Percentiles rank a stretch among this genome's conserved stretches.
These are phyloP conservation scores for Rhadina sibilatrix DNA, from an alignment of 2,113 vertebrate genomes.

Conservation along the genomic window DNA sequence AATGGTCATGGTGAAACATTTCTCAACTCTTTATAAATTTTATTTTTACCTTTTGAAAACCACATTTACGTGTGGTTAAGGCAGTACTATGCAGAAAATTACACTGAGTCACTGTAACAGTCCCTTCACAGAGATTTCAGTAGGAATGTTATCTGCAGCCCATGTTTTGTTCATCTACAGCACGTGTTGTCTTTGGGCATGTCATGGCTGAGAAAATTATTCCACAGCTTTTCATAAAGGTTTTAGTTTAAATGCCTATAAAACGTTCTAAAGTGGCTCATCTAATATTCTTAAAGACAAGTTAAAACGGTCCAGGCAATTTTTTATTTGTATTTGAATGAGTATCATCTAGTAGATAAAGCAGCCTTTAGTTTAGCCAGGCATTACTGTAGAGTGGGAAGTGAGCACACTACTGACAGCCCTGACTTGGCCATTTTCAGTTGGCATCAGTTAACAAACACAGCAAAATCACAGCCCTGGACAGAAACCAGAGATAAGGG, in stretches of 20 bases:
- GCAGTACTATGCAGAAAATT: neutral
- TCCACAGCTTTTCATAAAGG: neutral
- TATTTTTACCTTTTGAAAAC: neutral
- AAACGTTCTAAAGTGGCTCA: neutral
- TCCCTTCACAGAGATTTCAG: neutral
- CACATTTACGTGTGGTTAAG: neutral
- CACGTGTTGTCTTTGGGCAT: neutral
- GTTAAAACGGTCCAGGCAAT: neutral
- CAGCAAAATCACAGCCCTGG: neutral
- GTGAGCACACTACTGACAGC: neutral
- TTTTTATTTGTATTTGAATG: neutral
- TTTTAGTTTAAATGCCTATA: neutral
- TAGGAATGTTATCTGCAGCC: neutral
- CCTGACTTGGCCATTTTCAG: neutral
- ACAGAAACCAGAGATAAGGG: neutral
- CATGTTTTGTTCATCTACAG: neutral
- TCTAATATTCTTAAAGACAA: neutral
- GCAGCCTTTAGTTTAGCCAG: neutral
- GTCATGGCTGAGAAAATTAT: neutral
- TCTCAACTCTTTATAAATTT: neutral
- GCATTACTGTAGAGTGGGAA: neutral
- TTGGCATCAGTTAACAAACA: neutral
- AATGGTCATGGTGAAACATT: neutral
- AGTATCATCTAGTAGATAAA: neutral
- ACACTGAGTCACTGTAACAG: neutral